Evolutionary conservation across 2,113 vertebrate species (phyloP).

Genomic region (Theristicus caerulescens): DNA sequence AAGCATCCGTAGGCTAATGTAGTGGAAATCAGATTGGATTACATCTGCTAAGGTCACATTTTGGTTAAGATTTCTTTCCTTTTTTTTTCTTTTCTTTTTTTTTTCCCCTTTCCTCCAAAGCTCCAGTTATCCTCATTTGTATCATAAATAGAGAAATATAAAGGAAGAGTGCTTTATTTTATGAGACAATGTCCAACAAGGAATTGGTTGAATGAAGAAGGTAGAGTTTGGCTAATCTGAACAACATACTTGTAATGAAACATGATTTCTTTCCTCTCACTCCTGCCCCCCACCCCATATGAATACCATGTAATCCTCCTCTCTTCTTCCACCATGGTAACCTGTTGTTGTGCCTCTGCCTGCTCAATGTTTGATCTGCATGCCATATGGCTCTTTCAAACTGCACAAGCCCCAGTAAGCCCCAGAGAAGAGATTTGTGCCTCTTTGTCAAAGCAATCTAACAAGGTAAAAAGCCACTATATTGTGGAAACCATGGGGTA

Average conservation of each 20-base stretch:
- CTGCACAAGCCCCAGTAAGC: not conserved
- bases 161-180: slow-evolving; percentile 23
- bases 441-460: not conserved
- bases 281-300: not conserved
- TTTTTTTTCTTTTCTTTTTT: not conserved
- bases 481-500: not conserved
- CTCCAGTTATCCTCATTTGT: slow-evolving; percentile 49
- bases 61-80: slow-evolving; percentile 46
- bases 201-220: slow-evolving; percentile 23
- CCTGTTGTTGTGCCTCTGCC: not conserved
- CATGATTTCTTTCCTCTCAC: not conserved
- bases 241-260: not conserved
- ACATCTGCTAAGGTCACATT: slow-evolving; percentile 60
- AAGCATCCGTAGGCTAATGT: slow-evolving; percentile 55
- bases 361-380: not conserved
- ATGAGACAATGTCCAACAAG: not conserved
- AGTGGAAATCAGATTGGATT: slow-evolving; percentile 54
- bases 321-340: not conserved
- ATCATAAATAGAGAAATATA: slow-evolving; percentile 39
- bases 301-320: not conserved
- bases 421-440: not conserved
- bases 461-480: not conserved
- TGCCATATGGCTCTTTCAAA: not conserved
- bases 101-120: not conserved
- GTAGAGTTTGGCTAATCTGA: slow-evolving; percentile 20